phyloP scores from a whole-genome alignment of 2,113 vertebrate species.

The Calidris pugnax region DNA sequence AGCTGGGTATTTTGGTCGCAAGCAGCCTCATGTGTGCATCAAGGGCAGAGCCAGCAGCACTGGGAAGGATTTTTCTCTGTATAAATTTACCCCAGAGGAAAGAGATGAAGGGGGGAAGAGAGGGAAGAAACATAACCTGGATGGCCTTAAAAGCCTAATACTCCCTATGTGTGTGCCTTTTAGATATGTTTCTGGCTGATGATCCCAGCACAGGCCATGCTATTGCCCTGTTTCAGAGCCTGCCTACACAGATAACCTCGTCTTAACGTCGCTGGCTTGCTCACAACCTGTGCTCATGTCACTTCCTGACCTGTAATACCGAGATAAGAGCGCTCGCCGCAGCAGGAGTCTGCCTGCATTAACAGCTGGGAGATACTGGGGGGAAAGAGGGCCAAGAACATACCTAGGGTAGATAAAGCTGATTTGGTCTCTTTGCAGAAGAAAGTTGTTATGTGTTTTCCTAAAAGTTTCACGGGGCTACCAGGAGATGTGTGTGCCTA shows the following conservation, averaged over 20 bases:
- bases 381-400: not conserved
- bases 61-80: not conserved
- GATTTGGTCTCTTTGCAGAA: not conserved
- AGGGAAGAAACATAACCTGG: not conserved
- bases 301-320: not conserved
- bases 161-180: not conserved
- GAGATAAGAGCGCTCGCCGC: not conserved
- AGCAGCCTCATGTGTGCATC: not conserved
- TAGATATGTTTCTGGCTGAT: not conserved
- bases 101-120: not conserved
- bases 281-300: not conserved
- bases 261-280: not conserved
- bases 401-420: not conserved
- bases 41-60: not conserved
- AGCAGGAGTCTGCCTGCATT: not conserved
- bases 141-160: not conserved
- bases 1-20: not conserved
- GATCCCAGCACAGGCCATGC: not conserved
- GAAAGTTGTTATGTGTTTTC: not conserved
- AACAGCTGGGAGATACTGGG: not conserved
- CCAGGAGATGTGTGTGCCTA: not conserved
- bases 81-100: not conserved
- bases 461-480: not conserved
- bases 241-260: constrained; percentile 7
- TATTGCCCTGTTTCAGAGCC: not conserved